Conservation (phyloP, 2,888 invertebrate genomes). For the Drosophila bunnanda region DNA sequence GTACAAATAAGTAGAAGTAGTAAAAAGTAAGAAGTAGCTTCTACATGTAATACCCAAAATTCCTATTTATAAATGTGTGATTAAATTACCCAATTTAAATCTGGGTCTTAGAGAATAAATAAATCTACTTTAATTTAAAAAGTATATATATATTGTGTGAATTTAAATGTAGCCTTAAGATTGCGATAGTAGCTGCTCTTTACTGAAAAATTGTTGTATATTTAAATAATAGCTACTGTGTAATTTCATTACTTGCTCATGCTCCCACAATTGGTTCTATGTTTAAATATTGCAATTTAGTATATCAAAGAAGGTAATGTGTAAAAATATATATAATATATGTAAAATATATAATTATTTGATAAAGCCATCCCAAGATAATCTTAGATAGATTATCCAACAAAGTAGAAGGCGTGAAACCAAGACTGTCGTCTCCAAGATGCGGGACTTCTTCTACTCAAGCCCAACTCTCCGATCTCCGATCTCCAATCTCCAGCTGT, state of each 20-base stretch:
- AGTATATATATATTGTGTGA: too few relatives aligned
- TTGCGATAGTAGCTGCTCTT: neutral
- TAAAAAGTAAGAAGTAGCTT: too few relatives aligned
- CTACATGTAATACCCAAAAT: neutral
- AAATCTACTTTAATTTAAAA: too few relatives aligned
- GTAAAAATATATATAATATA: neutral
- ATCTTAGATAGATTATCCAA: neutral
- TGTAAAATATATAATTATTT: neutral
- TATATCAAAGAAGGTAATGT: neutral
- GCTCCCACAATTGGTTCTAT: too few relatives aligned
- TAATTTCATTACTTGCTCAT: too few relatives aligned
- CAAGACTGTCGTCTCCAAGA: neutral
- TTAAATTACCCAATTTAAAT: neutral
- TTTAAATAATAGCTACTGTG: too few relatives aligned
- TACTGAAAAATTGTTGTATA: too few relatives aligned
- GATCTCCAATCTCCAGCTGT: slow-evolving; percentile 54
- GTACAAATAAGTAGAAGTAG: too few relatives aligned
- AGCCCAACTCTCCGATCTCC: slow-evolving; percentile 9
- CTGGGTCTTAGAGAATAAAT: neutral
- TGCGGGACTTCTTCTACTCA: slow-evolving; percentile 8
- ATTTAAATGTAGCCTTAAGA: too few relatives aligned
- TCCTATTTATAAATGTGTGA: neutral
- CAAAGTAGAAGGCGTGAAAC: neutral
- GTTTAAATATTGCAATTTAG: neutral
- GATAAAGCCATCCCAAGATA: neutral